Evolutionary conservation across 2,888 invertebrate species (phyloP), one percentile per base, ranked within the genome.

Genomic region (Megalurothrips usitatus): DNA sequence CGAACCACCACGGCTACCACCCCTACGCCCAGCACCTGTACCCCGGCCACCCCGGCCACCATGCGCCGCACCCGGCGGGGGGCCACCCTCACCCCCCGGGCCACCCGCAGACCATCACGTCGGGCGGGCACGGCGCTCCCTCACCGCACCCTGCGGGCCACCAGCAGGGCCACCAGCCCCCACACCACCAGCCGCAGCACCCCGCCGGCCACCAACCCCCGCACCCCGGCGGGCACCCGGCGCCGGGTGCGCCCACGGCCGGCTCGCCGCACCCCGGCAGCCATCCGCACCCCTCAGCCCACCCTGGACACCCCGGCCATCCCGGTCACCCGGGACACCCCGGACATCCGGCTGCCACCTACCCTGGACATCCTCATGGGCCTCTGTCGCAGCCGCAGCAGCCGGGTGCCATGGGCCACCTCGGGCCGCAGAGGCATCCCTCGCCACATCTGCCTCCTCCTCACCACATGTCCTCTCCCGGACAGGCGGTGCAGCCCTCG

Each of bases 221-320:
- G 68, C 83, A 83, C 9, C 83, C 82, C 80, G 82, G 83, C 78
- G 79, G 82, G 81, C 84, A 84, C 83, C 81, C 83, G 82, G 81
- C 83, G 83, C 82, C 83, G 81, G 82, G 81, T 82, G 79, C 81
- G 82, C 80, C 78, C 80, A 79, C 81, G 81, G 81, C 81, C 82
- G 82, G 80, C 79, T 80, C 79, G 81, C 82, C 68, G 78, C 81
- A 43, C 79, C 81, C 80, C 49, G 82, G n/a, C 79, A 79, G 47
- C 81, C 81, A 47, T 43, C 82, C 81, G 81, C 82, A 83, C 82
- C 79, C 82, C 86, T 79, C 86, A 84, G 49, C 84, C 85, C 68
- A 75, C 26, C 68, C 68, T 26, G 68, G 68, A 8, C 68, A 75
- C 26, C 68, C 68, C 26, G 63, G 83, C 83, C 68, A 75, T 26